A percentile compares a stretch with the other conserved stretches of the same genome.
These are phyloP conservation scores for Maconellicoccus hirsutus DNA, from an alignment of 1,140 invertebrate genomes.

Conservation along the genomic window DNA sequence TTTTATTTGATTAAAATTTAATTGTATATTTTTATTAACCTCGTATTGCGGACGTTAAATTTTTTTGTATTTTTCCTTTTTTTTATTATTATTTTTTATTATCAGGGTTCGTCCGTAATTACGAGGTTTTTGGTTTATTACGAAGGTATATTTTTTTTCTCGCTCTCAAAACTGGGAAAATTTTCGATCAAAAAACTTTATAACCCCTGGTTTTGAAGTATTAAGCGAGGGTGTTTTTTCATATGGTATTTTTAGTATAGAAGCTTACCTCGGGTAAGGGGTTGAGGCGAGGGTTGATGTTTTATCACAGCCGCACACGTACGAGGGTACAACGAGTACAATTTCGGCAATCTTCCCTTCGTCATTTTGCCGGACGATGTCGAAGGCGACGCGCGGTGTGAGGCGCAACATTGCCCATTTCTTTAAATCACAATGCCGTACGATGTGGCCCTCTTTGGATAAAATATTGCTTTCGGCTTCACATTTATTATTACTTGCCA, in stretches of 20 bases:
- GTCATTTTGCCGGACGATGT: neutral
- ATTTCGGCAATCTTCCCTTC: neutral
- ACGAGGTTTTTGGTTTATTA: too few relatives aligned
- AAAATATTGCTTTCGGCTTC: constrained; percentile 20
- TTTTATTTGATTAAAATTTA: neutral
- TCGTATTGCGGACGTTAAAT: too few relatives aligned
- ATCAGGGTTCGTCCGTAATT: too few relatives aligned
- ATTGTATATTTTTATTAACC: neutral
- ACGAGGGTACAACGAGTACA: too few relatives aligned
- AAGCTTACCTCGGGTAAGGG: neutral
- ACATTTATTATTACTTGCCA: constrained; percentile 21
- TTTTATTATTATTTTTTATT: too few relatives aligned
- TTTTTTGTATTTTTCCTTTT: too few relatives aligned
- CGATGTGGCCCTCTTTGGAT: neutral
- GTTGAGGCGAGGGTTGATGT: neutral
- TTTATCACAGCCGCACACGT: neutral
- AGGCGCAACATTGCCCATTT: neutral
- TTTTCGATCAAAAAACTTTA: neutral
- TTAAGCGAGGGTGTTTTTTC: constrained; percentile 1
- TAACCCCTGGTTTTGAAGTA: neutral
- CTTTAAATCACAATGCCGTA: constrained; percentile 15
- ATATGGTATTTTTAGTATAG: neutral
- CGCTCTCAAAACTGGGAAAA: neutral
- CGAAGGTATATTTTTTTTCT: too few relatives aligned
- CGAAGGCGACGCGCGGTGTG: neutral